These are phyloP conservation scores for Zingel zingel DNA, from an alignment of 2,113 vertebrate genomes.

Conservation along the genomic window DNA sequence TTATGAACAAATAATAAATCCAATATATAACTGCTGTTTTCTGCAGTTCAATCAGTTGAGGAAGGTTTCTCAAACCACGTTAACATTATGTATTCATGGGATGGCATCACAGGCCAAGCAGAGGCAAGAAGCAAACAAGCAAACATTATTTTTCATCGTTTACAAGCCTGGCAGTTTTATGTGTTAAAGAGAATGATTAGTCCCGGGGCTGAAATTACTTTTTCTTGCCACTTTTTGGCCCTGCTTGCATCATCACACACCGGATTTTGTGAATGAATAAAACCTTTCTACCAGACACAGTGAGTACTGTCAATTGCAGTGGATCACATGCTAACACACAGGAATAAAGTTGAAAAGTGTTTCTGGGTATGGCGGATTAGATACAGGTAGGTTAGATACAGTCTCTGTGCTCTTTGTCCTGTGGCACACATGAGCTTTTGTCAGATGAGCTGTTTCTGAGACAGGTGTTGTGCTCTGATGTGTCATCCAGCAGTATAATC, in stretches of 20 bases:
- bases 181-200: conserved; percentile 12
- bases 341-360: conserved; percentile 10
- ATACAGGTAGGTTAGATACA: conserved; percentile 23
- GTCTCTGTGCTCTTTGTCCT: conserved; percentile 22
- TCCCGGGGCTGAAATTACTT: conserved; percentile 9
- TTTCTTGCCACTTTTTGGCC: conserved; percentile 29
- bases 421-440: conserved; percentile 28
- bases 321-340: conserved; percentile 4
- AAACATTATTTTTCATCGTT: background rate
- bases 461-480: conserved; percentile 58
- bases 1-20: too few relatives aligned
- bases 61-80: background rate
- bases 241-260: conserved; percentile 41
- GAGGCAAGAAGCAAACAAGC: conserved; percentile 5
- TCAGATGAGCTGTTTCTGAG: conserved; percentile 47
- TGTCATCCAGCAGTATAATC: conserved; percentile 59
- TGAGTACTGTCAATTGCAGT: background rate
- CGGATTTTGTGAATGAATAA: conserved; percentile 21
- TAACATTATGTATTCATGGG: background rate
- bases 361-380: conserved; percentile 8
- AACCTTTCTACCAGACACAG: background rate
- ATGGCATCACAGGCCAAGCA: background rate
- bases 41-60: background rate
- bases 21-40: too few relatives aligned
- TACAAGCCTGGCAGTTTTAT: background rate